These are phyloP conservation scores for Cerastis rubricosa DNA, from an alignment of 2,888 invertebrate species.

Conservation along the genomic window DNA sequence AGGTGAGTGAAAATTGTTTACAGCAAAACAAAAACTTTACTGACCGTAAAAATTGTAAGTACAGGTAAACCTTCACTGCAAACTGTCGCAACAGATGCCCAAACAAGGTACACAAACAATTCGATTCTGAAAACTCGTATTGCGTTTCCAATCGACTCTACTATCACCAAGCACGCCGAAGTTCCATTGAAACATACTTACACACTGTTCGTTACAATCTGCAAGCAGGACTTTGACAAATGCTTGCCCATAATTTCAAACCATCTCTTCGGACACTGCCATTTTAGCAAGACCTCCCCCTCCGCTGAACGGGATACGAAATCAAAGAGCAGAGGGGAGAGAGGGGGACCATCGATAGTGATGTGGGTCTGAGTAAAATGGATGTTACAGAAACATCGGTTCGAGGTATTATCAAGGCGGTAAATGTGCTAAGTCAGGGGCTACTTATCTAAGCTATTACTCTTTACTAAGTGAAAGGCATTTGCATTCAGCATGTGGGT, in stretches of 20 bases:
- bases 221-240: slow-evolving; percentile 85
- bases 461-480: slow-evolving; percentile 81
- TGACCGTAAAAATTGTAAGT: background rate
- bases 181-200: slow-evolving; percentile 63
- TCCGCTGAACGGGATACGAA: slow-evolving; percentile 43
- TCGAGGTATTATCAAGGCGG: slow-evolving; percentile 79
- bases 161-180: slow-evolving; percentile 3
- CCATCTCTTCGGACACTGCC: slow-evolving; percentile 72
- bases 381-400: slow-evolving; percentile 78
- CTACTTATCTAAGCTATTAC: slow-evolving; percentile 84
- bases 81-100: background rate
- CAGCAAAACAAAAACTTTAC: background rate
- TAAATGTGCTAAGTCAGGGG: slow-evolving; percentile 86
- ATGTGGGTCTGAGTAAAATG: slow-evolving; percentile 70
- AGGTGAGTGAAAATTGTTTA: background rate
- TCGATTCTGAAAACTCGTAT: background rate
- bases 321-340: slow-evolving; percentile 45
- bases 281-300: slow-evolving; percentile 68
- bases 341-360: slow-evolving; percentile 47
- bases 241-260: slow-evolving; percentile 82
- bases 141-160: slow-evolving; percentile 13
- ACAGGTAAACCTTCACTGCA: background rate
- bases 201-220: slow-evolving; percentile 70
- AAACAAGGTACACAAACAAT: background rate
- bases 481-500: slow-evolving; percentile 77